These are phyloP conservation scores for Lepus townsendii DNA, from an alignment of 2,797 vertebrate species.

Conservation along the genomic window DNA sequence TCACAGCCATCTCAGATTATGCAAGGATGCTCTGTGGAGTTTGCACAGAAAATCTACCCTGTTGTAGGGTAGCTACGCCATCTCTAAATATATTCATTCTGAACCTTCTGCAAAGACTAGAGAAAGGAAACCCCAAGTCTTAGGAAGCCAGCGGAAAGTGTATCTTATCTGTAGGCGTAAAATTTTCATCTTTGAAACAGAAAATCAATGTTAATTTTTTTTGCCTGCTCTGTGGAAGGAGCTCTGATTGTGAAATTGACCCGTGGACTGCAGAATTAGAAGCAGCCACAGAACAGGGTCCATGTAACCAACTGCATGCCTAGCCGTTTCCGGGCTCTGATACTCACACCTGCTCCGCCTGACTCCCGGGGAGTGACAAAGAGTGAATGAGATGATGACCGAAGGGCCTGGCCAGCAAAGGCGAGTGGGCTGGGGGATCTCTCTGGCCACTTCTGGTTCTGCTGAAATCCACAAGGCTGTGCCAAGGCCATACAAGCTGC, in stretches of 20 bases:
- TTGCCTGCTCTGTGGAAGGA: neutral
- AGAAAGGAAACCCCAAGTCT: neutral
- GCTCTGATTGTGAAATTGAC: neutral
- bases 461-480: neutral
- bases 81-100: constrained; percentile 31
- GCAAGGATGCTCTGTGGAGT: too few relatives aligned
- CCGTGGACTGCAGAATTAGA: neutral
- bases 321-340: neutral
- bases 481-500: neutral
- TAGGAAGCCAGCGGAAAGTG: neutral
- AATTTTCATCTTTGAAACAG: constrained; percentile 31
- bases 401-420: too few relatives aligned
- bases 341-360: too few relatives aligned
- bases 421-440: neutral
- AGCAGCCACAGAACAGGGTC: neutral
- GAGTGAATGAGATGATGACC: neutral
- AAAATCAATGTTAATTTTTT: constrained; percentile 11
- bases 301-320: neutral
- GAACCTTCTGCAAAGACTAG: neutral
- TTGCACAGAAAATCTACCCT: neutral
- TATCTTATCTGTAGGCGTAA: neutral
- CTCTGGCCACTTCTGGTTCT: neutral
- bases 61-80: neutral
- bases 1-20: neutral
- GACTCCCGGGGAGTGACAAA: neutral